Evolutionary conservation across 1,140 invertebrate genomes (phyloP).

Genomic region (Belonocnema kinseyi): DNA sequence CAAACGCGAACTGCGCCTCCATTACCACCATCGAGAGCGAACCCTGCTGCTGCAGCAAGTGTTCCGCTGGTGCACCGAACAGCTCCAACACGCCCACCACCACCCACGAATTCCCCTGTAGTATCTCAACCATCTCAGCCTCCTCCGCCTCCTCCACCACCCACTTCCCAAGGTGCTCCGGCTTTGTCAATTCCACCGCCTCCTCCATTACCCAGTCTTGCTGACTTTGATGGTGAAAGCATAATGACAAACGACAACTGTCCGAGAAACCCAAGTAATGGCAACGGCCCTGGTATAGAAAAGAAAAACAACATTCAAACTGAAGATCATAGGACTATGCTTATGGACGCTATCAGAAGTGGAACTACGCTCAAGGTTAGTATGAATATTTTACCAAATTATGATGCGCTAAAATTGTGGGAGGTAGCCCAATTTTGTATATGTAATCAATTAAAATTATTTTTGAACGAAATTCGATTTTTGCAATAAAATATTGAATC

Average conservation of each 20-base stretch:
- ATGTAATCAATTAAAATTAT: too few relatives aligned
- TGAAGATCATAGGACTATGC: slow-evolving; percentile 78
- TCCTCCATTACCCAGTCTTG: slow-evolving; percentile 66
- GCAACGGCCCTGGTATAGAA: slow-evolving; percentile 54
- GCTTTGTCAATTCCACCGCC: slow-evolving; percentile 71
- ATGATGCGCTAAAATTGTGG: slow-evolving; percentile 4
- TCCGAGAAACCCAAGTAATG: slow-evolving; percentile 51
- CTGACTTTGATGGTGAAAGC: slow-evolving; percentile 49
- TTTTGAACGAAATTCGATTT: too few relatives aligned
- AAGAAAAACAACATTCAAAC: slow-evolving; percentile 60
- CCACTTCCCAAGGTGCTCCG: slow-evolving; percentile 58
- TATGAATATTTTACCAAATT: slow-evolving; percentile 36
- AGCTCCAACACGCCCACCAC: slow-evolving; percentile 72
- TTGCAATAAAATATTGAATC: too few relatives aligned
- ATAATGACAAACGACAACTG: slow-evolving; percentile 33
- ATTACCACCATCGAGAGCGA: slow-evolving; percentile 69
- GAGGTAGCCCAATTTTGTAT: too few relatives aligned
- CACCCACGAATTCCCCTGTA: slow-evolving; percentile 67
- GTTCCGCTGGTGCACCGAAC: slow-evolving; percentile 66
- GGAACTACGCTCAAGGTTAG: slow-evolving; percentile 81
- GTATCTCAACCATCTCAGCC: slow-evolving; percentile 60
- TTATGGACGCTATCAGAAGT: slow-evolving; percentile 87
- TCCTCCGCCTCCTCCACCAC: slow-evolving; percentile 75
- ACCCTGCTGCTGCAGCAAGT: slow-evolving; percentile 61
- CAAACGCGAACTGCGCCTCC: slow-evolving; percentile 74